Base-by-base conservation (phyloP, 2,797 vertebrate genomes). In the Brachyalestes nurse region DNA sequence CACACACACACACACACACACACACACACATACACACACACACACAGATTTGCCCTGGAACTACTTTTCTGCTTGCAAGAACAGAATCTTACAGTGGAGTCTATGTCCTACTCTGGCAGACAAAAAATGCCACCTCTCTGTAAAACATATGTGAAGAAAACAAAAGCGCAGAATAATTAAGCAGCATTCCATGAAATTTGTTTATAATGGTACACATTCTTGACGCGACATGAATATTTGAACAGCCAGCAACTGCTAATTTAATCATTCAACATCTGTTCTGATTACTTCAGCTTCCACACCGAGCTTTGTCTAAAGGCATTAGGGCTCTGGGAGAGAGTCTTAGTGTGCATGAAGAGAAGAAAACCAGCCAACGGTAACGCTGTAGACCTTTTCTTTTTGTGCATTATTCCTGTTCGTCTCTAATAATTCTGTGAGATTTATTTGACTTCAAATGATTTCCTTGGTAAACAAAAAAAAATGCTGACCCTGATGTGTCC, bases 201-300 rank as follows among this genome's bases (percentile, higher is more conserved):
- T 79, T 79, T 77, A 23, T 83, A 77, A 82, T 77, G 65, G 55
- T 84, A 82, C 73, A 84, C 77, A 65, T 86, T 80, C 83, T 82
- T 82, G 78, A 79, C 67, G 55, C 38, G 79, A 83, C 81, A 84
- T 83, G 85, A 87, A 87, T 86, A 83, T 86, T 79, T 82, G 84
- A 86, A 84, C 82, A 89, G 86, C 79, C 78, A 78, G 84, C 78
- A 58, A 86, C 78, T 85, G 83, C 80, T 86, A 83, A 87, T 89
- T 85, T 87, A 88, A 86, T 89, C 84, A 87, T 83, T 82, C 84
- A 86, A 83, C 86, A 89, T 87, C 87, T 89, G 87, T 82, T 86
- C 61, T 60, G 47, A 70, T 86, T 88, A 69, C 75, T 81, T 81
- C 34, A 60, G 81, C 79, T 83, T 86, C 79, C 82, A 82, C 79